phyloP scores from a whole-genome alignment of 2,113 vertebrate genomes.

The Microtus richardsoni region DNA sequence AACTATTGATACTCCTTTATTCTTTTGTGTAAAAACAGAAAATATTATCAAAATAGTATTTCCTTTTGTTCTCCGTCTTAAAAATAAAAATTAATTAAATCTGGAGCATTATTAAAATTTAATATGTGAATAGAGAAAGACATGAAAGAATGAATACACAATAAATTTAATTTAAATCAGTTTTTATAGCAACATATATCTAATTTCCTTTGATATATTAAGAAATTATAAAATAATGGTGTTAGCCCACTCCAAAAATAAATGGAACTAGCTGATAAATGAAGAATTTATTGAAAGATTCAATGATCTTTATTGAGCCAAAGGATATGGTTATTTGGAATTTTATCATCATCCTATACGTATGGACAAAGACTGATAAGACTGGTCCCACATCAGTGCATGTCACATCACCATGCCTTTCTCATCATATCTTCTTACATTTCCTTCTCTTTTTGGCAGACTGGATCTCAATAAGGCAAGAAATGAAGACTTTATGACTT shows the following conservation, averaged over 20 bases:
- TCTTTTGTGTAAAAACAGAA: background rate
- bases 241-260: background rate
- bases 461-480: background rate
- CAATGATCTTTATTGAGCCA: background rate
- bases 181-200: background rate
- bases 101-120: background rate
- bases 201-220: background rate
- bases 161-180: background rate
- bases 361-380: background rate
- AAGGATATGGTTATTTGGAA: background rate
- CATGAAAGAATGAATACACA: background rate
- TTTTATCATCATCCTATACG: background rate
- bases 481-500: slow-evolving; percentile 23
- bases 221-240: background rate
- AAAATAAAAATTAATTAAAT: slow-evolving; percentile 30
- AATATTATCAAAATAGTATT: background rate
- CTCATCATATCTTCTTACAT: background rate
- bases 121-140: background rate
- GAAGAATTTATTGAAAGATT: background rate
- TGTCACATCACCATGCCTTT: background rate
- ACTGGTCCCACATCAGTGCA: fast-evolving
- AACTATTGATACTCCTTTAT: background rate
- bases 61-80: background rate
- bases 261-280: background rate
- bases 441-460: background rate